phyloP scores from a whole-genome alignment of 2,888 invertebrate genomes.

The Drosophila prostipennis region DNA sequence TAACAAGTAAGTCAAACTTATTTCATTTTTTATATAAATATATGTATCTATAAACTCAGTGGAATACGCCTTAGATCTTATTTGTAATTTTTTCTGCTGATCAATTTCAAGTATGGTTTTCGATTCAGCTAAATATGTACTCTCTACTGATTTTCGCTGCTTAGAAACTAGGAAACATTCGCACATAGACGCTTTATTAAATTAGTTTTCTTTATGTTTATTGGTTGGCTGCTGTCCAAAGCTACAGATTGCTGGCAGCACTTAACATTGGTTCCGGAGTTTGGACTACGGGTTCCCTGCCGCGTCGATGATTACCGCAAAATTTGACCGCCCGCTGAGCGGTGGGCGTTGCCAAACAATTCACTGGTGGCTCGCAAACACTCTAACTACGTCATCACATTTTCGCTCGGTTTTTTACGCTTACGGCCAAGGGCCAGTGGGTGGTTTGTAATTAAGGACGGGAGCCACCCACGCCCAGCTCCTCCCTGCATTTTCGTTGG shows the following conservation, averaged over 20 bases:
- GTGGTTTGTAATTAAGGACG: slow-evolving; percentile 78
- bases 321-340: slow-evolving; percentile 64
- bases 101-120: not conserved
- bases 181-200: slow-evolving; percentile 31
- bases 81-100: not conserved
- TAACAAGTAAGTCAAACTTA: not conserved
- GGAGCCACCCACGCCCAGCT: slow-evolving; percentile 62
- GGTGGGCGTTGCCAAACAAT: slow-evolving; percentile 75
- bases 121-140: slow-evolving; percentile 1
- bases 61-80: not conserved
- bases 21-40: not conserved
- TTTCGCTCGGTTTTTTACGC: slow-evolving; percentile 50
- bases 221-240: slow-evolving; percentile 46
- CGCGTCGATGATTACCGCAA: slow-evolving; percentile 64
- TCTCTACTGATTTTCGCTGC: slow-evolving; percentile 9
- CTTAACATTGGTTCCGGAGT: slow-evolving; percentile 41
- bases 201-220: slow-evolving; percentile 48
- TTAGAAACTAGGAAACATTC: slow-evolving; percentile 1
- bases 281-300: slow-evolving; percentile 16
- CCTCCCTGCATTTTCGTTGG: slow-evolving; percentile 38
- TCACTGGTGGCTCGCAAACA: slow-evolving; percentile 63
- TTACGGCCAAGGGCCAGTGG: slow-evolving; percentile 49
- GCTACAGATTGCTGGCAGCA: slow-evolving; percentile 36
- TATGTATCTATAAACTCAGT: not conserved
- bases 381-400: slow-evolving; percentile 77